phyloP scores from a whole-genome alignment of 2,113 vertebrate genomes.

The Rhizomys pruinosus region DNA sequence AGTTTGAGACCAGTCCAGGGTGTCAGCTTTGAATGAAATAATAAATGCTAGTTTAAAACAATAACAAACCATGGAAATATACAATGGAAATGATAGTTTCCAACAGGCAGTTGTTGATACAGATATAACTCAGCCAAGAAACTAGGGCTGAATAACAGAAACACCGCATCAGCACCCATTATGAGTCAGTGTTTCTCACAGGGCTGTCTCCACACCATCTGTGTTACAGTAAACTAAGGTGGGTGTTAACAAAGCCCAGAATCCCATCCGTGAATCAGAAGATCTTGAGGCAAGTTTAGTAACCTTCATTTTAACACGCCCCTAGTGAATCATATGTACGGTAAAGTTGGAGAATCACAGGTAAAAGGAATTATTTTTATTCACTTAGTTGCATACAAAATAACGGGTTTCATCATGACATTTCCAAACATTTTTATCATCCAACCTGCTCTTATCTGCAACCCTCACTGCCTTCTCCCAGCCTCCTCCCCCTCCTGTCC shows the following conservation, averaged over 20 bases:
- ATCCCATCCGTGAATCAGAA: background rate
- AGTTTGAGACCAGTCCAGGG: background rate
- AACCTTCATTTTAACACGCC: background rate
- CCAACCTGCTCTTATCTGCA: background rate
- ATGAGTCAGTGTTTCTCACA: conserved; percentile 73
- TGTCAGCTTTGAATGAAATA: background rate
- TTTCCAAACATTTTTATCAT: background rate
- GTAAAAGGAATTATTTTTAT: background rate
- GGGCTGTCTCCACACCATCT: conserved; percentile 64
- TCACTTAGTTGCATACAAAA: background rate
- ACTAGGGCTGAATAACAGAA: conserved; percentile 42
- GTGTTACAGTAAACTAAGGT: conserved; percentile 65
- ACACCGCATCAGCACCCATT: background rate
- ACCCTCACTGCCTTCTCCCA: background rate
- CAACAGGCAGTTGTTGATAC: background rate
- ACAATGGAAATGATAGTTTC: background rate
- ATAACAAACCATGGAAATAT: background rate
- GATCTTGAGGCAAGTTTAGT: background rate
- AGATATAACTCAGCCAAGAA: conserved; percentile 29
- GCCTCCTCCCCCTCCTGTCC: background rate
- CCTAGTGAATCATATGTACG: background rate
- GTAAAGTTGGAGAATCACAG: background rate
- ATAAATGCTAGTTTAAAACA: background rate
- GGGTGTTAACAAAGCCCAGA: conserved; percentile 44
- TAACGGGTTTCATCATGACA: background rate